Conservation (phyloP, 2,113 vertebrate genomes). For the Haplochromis vanheusdeni region DNA sequence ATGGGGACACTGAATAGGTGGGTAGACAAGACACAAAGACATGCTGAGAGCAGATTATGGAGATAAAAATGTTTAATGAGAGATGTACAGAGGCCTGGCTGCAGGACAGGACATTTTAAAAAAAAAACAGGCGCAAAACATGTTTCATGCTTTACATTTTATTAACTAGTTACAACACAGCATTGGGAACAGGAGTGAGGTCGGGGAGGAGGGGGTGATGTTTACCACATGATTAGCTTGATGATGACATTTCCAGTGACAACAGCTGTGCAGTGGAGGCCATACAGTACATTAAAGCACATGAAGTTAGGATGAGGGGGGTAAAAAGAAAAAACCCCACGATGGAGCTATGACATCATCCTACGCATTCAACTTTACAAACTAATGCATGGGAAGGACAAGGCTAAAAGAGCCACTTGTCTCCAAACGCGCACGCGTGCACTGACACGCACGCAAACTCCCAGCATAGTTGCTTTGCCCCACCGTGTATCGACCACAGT, state of each 20-base stretch:
- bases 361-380: constrained; percentile 58
- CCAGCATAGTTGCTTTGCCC: constrained; percentile 15
- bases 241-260: constrained; percentile 23
- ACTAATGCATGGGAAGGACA: constrained; percentile 36
- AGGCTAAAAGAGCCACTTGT: not conserved
- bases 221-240: constrained; percentile 39
- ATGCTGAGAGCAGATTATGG: constrained; percentile 25
- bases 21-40: constrained; percentile 39
- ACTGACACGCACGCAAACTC: constrained; percentile 12
- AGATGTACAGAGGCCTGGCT: constrained; percentile 12
- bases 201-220: not conserved
- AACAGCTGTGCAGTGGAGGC: constrained; percentile 21
- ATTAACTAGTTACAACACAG: constrained; percentile 38
- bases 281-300: not conserved
- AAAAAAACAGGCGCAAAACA: constrained; percentile 23
- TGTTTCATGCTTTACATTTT: constrained; percentile 54
- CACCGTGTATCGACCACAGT: constrained; percentile 4
- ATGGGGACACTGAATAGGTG: constrained; percentile 36
- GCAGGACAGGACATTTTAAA: not conserved
- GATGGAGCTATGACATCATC: constrained; percentile 49
- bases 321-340: not conserved
- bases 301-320: constrained; percentile 21
- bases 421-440: not conserved
- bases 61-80: constrained; percentile 44
- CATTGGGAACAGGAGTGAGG: not conserved